Evolutionary conservation across 2,113 vertebrate species (phyloP).

Genomic region (Cephalopterus ornatus): DNA sequence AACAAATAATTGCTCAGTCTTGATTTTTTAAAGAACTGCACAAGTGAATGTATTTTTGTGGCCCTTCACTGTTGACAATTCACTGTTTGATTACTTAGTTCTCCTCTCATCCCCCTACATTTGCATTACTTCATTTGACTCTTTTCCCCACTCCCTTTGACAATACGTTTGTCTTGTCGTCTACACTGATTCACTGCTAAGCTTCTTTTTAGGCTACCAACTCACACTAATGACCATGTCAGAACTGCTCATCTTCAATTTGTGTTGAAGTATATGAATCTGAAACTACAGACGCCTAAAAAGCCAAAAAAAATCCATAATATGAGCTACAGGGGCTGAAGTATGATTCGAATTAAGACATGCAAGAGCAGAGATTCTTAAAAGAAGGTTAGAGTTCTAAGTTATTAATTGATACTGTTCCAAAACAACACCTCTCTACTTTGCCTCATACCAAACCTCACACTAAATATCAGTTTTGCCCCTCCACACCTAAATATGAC

Average conservation of each 20-base stretch:
- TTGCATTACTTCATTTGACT: neutral
- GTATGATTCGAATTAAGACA: too few relatives aligned
- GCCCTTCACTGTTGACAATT: neutral
- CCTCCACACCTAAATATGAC: neutral
- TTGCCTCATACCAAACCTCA: neutral
- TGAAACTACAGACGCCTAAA: neutral
- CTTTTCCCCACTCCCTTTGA: neutral
- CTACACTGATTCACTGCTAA: neutral
- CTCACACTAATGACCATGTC: neutral
- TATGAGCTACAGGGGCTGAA: too few relatives aligned
- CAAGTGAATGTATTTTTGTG: neutral
- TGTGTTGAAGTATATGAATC: neutral
- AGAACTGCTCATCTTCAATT: neutral
- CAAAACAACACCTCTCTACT: neutral
- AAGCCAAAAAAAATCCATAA: fast-evolving
- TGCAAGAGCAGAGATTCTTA: neutral
- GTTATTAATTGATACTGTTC: neutral
- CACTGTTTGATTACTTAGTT: neutral
- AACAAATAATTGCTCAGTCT: neutral
- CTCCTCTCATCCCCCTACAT: neutral
- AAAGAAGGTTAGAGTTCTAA: neutral
- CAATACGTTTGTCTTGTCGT: neutral
- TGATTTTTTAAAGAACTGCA: neutral
- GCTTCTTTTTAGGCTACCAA: neutral
- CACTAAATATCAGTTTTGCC: neutral